These are phyloP conservation scores for Anabas testudineus DNA, from an alignment of 2,797 vertebrate species.

Conservation along the genomic window DNA sequence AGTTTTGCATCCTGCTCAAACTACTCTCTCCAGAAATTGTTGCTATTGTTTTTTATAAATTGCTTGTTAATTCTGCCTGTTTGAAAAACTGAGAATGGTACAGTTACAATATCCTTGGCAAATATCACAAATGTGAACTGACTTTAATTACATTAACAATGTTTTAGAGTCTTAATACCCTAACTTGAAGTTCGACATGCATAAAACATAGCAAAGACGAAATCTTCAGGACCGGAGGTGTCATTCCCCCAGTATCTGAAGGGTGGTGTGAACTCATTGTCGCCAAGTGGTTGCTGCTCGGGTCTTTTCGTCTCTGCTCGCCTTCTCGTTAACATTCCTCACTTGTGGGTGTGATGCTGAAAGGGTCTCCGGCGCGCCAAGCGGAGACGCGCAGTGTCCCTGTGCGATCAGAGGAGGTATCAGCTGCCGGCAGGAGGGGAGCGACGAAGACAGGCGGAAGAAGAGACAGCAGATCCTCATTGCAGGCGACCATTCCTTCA, in stretches of 20 bases:
- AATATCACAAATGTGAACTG: not conserved
- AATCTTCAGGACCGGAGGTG: not conserved
- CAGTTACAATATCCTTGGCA: not conserved
- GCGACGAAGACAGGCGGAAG: constrained; percentile 68
- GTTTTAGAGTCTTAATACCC: not conserved
- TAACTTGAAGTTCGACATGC: not conserved
- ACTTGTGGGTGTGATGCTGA: constrained; percentile 78
- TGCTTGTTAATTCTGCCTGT: too few relatives aligned
- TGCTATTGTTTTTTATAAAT: too few relatives aligned
- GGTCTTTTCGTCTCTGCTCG: constrained; percentile 70
- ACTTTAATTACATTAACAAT: not conserved
- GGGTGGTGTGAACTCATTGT: not conserved
- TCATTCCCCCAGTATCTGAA: not conserved
- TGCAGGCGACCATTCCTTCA: constrained; percentile 73
- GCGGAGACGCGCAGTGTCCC: constrained; percentile 78
- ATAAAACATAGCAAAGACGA: not conserved
- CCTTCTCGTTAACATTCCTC: constrained; percentile 78
- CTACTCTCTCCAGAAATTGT: too few relatives aligned
- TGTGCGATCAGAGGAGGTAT: constrained; percentile 83
- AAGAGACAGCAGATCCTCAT: constrained; percentile 57
- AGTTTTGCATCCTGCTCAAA: too few relatives aligned
- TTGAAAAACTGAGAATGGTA: too few relatives aligned
- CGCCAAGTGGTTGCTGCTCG: constrained; percentile 51
- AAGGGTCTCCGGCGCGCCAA: constrained; percentile 71
- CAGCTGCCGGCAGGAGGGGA: constrained; percentile 79